These are phyloP conservation scores for Neoaliturus tenellus DNA, from an alignment of 2,888 invertebrate species.

Conservation along the genomic window DNA sequence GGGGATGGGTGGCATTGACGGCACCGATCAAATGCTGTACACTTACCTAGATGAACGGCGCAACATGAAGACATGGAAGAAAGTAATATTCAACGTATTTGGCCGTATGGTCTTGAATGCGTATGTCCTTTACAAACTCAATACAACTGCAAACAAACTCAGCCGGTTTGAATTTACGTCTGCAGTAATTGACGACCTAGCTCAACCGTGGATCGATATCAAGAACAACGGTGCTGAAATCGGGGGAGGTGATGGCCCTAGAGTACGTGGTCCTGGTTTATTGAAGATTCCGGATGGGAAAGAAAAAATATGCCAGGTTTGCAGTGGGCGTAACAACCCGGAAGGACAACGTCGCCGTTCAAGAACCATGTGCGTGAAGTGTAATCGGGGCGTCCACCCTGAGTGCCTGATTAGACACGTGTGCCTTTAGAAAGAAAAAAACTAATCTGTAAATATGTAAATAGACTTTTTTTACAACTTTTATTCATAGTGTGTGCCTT, in stretches of 20 bases:
- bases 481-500: too few species aligned
- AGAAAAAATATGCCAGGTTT: neutral
- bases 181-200: neutral
- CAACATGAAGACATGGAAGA: conserved; percentile 49
- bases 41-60: conserved; percentile 37
- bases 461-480: neutral
- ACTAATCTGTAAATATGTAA: conserved; percentile 1
- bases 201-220: neutral
- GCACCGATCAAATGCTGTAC: conserved; percentile 51
- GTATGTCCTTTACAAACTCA: conserved; percentile 48
- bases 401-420: conserved; percentile 19
- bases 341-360: neutral
- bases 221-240: neutral
- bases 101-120: conserved; percentile 48
- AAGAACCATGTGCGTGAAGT: neutral
- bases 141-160: neutral
- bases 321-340: neutral
- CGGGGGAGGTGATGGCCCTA: neutral
- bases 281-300: neutral
- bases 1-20: conserved; percentile 53
- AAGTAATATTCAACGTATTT: conserved; percentile 50
- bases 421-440: neutral
- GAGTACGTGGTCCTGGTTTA: neutral
- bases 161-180: neutral
- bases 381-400: neutral